Evolutionary conservation across 2,888 invertebrate species (phyloP).

Genomic region (Pandemis cinnamomeana): DNA sequence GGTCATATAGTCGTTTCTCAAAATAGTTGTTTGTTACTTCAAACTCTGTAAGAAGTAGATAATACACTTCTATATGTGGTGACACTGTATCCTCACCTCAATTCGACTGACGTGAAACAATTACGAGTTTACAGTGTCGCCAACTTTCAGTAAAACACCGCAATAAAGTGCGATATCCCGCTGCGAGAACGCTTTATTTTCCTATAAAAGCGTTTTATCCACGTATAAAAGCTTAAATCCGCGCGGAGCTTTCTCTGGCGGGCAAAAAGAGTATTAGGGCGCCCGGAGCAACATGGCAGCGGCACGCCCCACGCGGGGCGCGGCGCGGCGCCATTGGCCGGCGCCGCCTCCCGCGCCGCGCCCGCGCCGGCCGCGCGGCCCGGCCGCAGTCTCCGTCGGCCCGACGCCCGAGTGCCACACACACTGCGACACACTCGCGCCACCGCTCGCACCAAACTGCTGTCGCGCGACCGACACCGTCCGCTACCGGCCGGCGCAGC

Average conservation of each 20-base stretch:
- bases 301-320: constrained; percentile 70
- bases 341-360: constrained; percentile 51
- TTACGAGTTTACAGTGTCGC: constrained; percentile 76
- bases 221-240: constrained; percentile 85
- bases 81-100: constrained; percentile 59
- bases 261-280: constrained; percentile 82
- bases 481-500: not conserved
- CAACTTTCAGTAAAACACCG: constrained; percentile 80
- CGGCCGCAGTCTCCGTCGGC: constrained; percentile 60
- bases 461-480: constrained; percentile 21
- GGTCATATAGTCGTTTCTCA: not conserved
- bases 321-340: constrained; percentile 48
- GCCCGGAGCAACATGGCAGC: constrained; percentile 74
- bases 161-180: constrained; percentile 82
- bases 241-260: constrained; percentile 81
- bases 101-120: constrained; percentile 66
- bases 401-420: constrained; percentile 46
- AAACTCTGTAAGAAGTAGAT: not conserved
- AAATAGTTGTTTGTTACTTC: not conserved
- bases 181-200: constrained; percentile 83
- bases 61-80: constrained; percentile 34
- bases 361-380: constrained; percentile 57
- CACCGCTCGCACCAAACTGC: constrained; percentile 35
- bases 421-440: constrained; percentile 44
- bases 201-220: constrained; percentile 84